These are phyloP conservation scores for Griposia aprilina DNA, from an alignment of 2,888 invertebrate genomes.

Conservation along the genomic window DNA sequence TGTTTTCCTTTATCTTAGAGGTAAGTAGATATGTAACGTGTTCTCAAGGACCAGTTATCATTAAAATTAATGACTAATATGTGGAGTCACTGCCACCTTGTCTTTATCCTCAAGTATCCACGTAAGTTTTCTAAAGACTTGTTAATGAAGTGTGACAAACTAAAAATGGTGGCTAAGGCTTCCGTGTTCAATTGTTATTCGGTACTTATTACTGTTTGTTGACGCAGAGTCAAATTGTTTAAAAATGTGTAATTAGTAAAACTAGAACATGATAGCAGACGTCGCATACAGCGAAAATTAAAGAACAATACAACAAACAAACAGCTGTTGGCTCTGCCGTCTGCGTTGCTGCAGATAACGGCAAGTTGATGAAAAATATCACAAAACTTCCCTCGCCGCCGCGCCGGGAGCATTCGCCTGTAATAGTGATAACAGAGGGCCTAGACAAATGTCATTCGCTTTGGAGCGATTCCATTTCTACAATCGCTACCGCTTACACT, in stretches of 20 bases:
- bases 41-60: slow-evolving; percentile 49
- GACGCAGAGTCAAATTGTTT: not conserved
- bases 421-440: too few species aligned
- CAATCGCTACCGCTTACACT: too few species aligned
- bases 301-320: slow-evolving; percentile 6
- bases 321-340: not conserved
- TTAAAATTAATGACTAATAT: slow-evolving; percentile 46
- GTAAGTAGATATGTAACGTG: slow-evolving; percentile 17
- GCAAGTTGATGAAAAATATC: not conserved
- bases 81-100: not conserved
- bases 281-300: not conserved
- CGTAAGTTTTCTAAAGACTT: slow-evolving; percentile 37
- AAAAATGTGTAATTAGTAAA: slow-evolving; percentile 16
- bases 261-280: slow-evolving; percentile 7
- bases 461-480: too few species aligned
- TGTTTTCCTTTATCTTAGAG: slow-evolving; percentile 40
- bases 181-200: slow-evolving; percentile 1
- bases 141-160: slow-evolving; percentile 13
- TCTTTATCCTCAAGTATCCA: slow-evolving; percentile 42
- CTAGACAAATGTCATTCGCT: too few species aligned
- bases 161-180: not conserved
- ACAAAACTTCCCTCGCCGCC: too few species aligned
- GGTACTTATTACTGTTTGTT: slow-evolving; percentile 9
- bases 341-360: not conserved
- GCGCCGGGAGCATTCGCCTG: too few species aligned